These are phyloP conservation scores for Cephonodes hylas DNA, from an alignment of 2,888 invertebrate genomes.

Conservation along the genomic window DNA sequence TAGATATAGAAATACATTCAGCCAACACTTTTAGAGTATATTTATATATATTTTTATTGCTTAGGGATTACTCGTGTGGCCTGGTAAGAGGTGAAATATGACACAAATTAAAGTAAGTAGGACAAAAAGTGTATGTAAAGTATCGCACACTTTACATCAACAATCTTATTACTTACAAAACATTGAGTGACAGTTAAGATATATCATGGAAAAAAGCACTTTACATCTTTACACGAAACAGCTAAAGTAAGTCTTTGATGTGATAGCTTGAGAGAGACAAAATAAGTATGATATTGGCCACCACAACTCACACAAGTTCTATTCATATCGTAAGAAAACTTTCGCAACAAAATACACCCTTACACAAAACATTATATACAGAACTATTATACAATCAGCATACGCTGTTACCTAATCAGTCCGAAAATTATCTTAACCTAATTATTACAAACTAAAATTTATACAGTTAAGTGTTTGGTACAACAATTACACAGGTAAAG, in stretches of 20 bases:
- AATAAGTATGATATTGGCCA: background rate
- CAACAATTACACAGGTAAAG: background rate
- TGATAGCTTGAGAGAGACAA: background rate
- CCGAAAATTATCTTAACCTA: background rate
- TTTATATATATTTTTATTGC: no score
- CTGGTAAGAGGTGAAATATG: no score
- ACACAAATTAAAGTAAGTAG: no score
- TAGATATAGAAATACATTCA: no score
- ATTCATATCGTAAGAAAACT: background rate
- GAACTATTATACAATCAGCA: background rate
- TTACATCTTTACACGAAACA: background rate
- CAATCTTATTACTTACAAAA: no score
- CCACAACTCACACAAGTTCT: background rate
- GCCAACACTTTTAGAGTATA: no score
- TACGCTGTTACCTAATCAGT: conserved; percentile 9
- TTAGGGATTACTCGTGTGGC: no score
- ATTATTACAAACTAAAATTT: background rate
- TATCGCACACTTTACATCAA: no score
- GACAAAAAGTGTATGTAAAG: no score
- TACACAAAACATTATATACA: background rate
- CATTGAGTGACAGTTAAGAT: background rate
- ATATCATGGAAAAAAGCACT: background rate
- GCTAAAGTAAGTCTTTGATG: background rate
- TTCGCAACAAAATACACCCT: background rate
- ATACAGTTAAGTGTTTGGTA: background rate